phyloP scores from a whole-genome alignment of 2,888 invertebrate species.

The Eupelmus urozonus region DNA sequence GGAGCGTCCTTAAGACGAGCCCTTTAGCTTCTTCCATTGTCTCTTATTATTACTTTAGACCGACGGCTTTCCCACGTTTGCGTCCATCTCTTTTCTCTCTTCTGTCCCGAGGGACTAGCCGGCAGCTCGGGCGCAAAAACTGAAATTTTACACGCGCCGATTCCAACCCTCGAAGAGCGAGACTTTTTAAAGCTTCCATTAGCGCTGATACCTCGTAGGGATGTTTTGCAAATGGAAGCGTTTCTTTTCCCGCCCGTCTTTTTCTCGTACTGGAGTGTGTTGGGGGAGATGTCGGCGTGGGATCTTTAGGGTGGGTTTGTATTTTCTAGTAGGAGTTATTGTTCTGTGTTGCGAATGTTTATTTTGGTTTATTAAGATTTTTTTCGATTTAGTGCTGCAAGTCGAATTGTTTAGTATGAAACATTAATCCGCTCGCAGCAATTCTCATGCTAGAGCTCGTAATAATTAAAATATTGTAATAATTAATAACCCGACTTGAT shows the following conservation, averaged over 20 bases:
- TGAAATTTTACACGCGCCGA: constrained; percentile 64
- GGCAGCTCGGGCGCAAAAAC: constrained; percentile 39
- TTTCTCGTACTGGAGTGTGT: too few species aligned
- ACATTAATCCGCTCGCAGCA: too few species aligned
- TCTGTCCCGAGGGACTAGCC: constrained; percentile 42
- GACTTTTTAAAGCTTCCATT: constrained; percentile 66
- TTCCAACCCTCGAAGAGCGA: constrained; percentile 54
- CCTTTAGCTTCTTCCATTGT: constrained; percentile 20
- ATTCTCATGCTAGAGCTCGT: too few species aligned
- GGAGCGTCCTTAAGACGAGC: background rate
- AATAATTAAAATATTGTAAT: too few species aligned
- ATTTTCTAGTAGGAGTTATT: too few species aligned
- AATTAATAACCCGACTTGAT: too few species aligned
- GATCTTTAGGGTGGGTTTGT: too few species aligned
- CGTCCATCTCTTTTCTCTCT: background rate
- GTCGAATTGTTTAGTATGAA: too few species aligned
- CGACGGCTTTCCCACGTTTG: constrained; percentile 23
- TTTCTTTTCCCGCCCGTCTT: constrained; percentile 16
- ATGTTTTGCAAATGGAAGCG: constrained; percentile 34
- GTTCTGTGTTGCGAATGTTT: too few species aligned
- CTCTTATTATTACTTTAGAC: constrained; percentile 55
- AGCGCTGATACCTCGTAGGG: constrained; percentile 62
- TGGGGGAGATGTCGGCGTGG: too few species aligned
- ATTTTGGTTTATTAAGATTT: too few species aligned
- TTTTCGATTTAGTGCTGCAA: too few species aligned